Evolutionary conservation across 2,888 invertebrate species (phyloP).

Genomic region (Emmelina monodactyla): DNA sequence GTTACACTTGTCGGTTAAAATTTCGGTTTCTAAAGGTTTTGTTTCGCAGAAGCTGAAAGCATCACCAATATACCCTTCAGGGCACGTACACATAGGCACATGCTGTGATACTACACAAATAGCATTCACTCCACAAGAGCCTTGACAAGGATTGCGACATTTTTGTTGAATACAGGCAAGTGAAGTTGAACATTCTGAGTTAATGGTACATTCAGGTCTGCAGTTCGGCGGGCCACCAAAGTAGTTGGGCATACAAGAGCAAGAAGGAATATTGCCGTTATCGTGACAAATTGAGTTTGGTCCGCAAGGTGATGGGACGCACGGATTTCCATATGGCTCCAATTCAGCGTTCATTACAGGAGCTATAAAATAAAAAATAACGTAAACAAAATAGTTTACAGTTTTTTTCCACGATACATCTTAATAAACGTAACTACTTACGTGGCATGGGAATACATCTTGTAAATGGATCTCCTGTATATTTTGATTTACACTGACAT

Average conservation of each 20-base stretch:
- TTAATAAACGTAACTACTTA: no score
- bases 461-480: conserved; percentile 74
- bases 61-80: conserved; percentile 73
- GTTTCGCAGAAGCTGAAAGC: conserved; percentile 64
- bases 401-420: no score
- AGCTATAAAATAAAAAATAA: conserved; percentile 29
- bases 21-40: conserved; percentile 26
- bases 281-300: conserved; percentile 73
- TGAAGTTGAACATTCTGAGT: conserved; percentile 72
- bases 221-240: conserved; percentile 72
- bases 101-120: conserved; percentile 73
- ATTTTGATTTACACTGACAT: conserved; percentile 72
- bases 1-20: conserved; percentile 52
- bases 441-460: conserved; percentile 64
- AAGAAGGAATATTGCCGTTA: conserved; percentile 66
- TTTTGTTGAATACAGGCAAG: conserved; percentile 75
- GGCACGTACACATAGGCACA: conserved; percentile 76
- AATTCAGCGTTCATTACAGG: conserved; percentile 49
- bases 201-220: conserved; percentile 75
- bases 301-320: conserved; percentile 73
- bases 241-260: conserved; percentile 68
- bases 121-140: conserved; percentile 72
- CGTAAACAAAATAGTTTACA: background rate
- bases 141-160: conserved; percentile 76
- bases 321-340: conserved; percentile 61